These are phyloP conservation scores for Corythornis vintsioides DNA, from an alignment of 2,113 vertebrate species.

Conservation along the genomic window DNA sequence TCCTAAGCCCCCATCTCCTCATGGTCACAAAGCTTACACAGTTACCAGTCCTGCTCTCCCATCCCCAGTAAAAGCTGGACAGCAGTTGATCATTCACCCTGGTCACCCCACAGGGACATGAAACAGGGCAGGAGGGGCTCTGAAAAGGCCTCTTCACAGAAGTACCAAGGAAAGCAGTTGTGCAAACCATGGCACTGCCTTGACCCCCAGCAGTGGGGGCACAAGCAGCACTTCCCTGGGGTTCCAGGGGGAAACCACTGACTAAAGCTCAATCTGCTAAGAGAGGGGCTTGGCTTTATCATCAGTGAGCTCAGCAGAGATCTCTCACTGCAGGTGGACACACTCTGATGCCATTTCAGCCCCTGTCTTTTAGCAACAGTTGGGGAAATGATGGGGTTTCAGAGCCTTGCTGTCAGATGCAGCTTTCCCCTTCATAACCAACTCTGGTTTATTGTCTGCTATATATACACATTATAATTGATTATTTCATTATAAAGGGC, in stretches of 20 bases:
- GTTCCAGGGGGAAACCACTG: neutral
- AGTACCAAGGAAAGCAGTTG: neutral
- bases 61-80: too few relatives aligned
- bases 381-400: neutral
- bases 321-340: neutral
- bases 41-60: neutral
- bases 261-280: neutral
- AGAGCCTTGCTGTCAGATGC: neutral
- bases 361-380: neutral
- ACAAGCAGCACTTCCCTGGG: fast-evolving
- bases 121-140: neutral
- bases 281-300: neutral
- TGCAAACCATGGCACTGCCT: too few relatives aligned
- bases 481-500: neutral
- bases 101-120: neutral
- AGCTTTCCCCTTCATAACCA: neutral
- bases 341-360: neutral
- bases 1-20: neutral
- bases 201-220: too few relatives aligned
- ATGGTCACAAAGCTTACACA: neutral
- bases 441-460: too few relatives aligned
- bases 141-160: neutral
- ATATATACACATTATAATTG: too few relatives aligned
- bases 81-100: neutral
- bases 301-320: neutral